Evolutionary conservation across 2,888 invertebrate genomes (phyloP).

Genomic region (Idaea dimidiata): DNA sequence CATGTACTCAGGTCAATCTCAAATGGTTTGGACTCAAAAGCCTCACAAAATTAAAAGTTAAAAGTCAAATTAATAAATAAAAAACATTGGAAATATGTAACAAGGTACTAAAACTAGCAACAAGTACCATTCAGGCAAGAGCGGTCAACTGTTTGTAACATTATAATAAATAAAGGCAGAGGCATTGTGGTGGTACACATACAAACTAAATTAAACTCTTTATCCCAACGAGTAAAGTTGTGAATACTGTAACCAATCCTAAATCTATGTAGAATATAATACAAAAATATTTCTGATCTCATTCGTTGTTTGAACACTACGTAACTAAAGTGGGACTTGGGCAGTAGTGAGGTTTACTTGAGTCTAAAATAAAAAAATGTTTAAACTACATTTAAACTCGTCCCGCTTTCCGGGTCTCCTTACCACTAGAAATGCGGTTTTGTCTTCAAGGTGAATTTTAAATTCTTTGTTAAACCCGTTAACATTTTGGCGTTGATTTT

Average conservation of each 20-base stretch:
- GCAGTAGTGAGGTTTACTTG: too few species aligned
- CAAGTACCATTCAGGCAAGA: slow-evolving; percentile 56
- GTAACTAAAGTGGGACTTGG: slow-evolving; percentile 26
- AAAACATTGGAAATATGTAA: slow-evolving; percentile 33
- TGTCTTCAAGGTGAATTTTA: too few species aligned
- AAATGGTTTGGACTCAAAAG: slow-evolving; percentile 64
- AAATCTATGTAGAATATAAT: slow-evolving; percentile 56
- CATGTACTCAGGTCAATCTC: slow-evolving; percentile 39
- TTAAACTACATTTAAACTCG: too few species aligned
- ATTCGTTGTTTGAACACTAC: slow-evolving; percentile 68
- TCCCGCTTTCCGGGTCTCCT: too few species aligned
- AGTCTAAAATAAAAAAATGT: too few species aligned
- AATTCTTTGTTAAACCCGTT: too few species aligned
- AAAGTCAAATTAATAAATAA: slow-evolving; percentile 37
- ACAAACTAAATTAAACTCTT: neutral
- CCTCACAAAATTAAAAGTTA: slow-evolving; percentile 37
- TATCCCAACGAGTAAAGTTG: slow-evolving; percentile 39
- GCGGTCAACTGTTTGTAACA: slow-evolving; percentile 36
- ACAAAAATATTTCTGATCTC: slow-evolving; percentile 52
- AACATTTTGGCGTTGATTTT: too few species aligned
- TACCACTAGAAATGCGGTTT: too few species aligned
- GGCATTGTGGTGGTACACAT: slow-evolving; percentile 32
- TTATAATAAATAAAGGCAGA: slow-evolving; percentile 50
- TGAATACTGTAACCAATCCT: slow-evolving; percentile 64
- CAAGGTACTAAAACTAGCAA: slow-evolving; percentile 50